phyloP scores from a whole-genome alignment of 2,113 vertebrate species.

The Bubalus kerabau region DNA sequence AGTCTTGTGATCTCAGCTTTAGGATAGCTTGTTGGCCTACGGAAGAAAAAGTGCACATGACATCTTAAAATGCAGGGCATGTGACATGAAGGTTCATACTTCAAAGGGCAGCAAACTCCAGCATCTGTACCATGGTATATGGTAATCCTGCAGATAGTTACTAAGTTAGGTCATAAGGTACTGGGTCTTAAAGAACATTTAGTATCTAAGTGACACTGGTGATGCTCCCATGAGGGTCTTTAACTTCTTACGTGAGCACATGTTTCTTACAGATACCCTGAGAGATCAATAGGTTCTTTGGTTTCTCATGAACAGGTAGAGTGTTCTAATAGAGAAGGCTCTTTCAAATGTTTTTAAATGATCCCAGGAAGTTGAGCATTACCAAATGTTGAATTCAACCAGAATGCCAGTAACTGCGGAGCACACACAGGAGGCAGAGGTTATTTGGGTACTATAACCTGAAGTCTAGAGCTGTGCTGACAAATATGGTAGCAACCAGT shows the following conservation, averaged over 20 bases:
- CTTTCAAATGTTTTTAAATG: background rate
- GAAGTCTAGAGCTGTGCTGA: background rate
- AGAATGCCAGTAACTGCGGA: background rate
- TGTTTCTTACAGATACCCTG: background rate
- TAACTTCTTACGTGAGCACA: background rate
- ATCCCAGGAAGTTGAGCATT: background rate
- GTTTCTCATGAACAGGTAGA: background rate
- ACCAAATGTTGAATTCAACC: background rate
- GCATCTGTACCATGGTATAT: background rate
- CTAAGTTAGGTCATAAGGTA: background rate
- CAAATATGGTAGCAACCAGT: background rate
- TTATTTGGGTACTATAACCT: background rate
- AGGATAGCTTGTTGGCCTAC: conserved; percentile 80
- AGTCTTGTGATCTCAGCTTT: conserved; percentile 94
- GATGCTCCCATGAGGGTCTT: background rate
- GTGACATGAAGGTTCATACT: background rate
- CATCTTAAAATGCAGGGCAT: background rate
- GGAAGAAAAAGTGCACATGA: background rate
- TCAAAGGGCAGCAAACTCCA: background rate
- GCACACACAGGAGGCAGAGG: background rate
- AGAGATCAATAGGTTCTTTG: background rate
- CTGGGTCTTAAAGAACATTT: background rate
- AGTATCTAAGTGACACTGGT: background rate
- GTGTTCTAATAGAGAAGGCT: background rate
- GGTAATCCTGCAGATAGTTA: background rate